phyloP scores from a whole-genome alignment of 2,888 invertebrate species.

The Pseudanteris insignis region DNA sequence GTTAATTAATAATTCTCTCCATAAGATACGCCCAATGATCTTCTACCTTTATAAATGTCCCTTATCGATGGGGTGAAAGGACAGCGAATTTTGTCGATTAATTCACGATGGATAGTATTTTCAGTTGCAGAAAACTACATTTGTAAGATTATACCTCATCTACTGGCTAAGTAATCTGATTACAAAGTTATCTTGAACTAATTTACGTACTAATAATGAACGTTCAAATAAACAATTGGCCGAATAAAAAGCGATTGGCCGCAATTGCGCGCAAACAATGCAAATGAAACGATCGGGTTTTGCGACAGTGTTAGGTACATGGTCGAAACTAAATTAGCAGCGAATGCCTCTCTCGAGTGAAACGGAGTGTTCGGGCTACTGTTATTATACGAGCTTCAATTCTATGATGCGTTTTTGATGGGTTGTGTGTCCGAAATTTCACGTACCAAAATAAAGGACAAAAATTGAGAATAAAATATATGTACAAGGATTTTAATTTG shows the following conservation, averaged over 20 bases:
- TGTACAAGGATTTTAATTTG: constrained; percentile 14
- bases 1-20: too few species aligned
- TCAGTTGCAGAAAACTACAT: constrained; percentile 35
- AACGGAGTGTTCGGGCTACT: constrained; percentile 8
- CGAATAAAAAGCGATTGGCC: constrained; percentile 30
- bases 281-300: constrained; percentile 32
- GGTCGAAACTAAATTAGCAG: constrained; percentile 11
- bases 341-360: constrained; percentile 6
- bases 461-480: constrained; percentile 30
- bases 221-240: constrained; percentile 28
- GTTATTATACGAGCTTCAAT: too few species aligned
- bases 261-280: constrained; percentile 34
- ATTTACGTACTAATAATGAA: constrained; percentile 28
- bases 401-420: too few species aligned
- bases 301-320: constrained; percentile 9
- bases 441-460: too few species aligned
- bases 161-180: constrained; percentile 32
- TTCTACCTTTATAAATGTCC: background rate
- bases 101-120: constrained; percentile 24
- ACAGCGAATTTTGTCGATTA: constrained; percentile 25
- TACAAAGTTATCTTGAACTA: constrained; percentile 27
- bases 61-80: constrained; percentile 17
- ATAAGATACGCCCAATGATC: too few species aligned
- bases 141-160: constrained; percentile 40
- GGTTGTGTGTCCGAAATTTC: too few species aligned